Conservation (phyloP, 2,888 invertebrate genomes). For the Miltochrista miniata region DNA sequence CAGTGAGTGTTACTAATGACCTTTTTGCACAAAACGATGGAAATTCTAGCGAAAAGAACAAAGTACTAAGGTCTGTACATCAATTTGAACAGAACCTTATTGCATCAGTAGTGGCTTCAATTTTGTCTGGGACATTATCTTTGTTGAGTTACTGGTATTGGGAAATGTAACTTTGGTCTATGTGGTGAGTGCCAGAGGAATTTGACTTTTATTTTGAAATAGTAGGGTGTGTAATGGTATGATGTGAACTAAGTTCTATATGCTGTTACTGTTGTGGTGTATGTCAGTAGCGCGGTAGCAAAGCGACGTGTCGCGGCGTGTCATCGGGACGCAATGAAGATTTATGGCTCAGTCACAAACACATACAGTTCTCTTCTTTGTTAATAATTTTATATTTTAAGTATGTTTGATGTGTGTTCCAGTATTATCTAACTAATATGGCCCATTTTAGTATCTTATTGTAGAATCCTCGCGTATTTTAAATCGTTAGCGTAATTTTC, state of each 20-base stretch:
- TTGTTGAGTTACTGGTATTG: slow-evolving; percentile 61
- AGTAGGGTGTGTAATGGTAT: slow-evolving; percentile 38
- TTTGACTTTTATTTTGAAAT: slow-evolving; percentile 20
- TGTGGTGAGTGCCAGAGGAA: slow-evolving; percentile 11
- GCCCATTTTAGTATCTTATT: too few species aligned
- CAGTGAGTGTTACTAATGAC: slow-evolving; percentile 38
- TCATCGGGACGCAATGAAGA: slow-evolving; percentile 83
- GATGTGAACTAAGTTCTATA: slow-evolving; percentile 37
- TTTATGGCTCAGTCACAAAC: slow-evolving; percentile 74
- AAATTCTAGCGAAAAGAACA: slow-evolving; percentile 77
- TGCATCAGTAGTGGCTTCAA: slow-evolving; percentile 45
- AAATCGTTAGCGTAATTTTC: neutral
- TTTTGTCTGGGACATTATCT: slow-evolving; percentile 46
- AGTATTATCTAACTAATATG: too few species aligned
- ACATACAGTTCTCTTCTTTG: slow-evolving; percentile 64
- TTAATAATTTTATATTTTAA: slow-evolving; percentile 50
- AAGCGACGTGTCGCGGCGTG: slow-evolving; percentile 81
- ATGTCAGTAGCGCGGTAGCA: slow-evolving; percentile 74
- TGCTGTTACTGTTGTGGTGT: slow-evolving; percentile 46
- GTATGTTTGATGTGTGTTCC: slow-evolving; percentile 13
- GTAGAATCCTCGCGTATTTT: too few species aligned
- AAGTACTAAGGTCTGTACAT: slow-evolving; percentile 57
- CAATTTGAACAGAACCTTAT: slow-evolving; percentile 58
- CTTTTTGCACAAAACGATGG: slow-evolving; percentile 52
- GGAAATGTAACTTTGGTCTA: slow-evolving; percentile 62